Evolutionary conservation across 2,888 invertebrate species (phyloP).

Genomic region (Pseudococcus longispinus): DNA sequence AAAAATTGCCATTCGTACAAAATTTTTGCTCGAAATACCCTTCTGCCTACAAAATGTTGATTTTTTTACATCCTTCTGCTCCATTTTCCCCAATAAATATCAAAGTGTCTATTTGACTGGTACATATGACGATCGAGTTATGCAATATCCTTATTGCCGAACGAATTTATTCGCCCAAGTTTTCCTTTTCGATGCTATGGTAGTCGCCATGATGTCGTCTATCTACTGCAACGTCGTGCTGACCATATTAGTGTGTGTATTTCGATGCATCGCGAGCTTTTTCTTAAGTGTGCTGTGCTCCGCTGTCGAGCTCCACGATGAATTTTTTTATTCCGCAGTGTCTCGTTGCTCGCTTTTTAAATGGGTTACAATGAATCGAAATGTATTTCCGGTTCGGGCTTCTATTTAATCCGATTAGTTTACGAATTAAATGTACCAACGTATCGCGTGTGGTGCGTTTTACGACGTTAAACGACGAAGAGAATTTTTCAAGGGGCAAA

Average conservation of each 20-base stretch:
- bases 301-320: too few relatives aligned
- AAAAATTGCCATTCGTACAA: not conserved
- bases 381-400: not conserved
- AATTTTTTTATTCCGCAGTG: not conserved
- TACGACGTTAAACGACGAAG: too few relatives aligned
- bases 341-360: not conserved
- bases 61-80: not conserved
- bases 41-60: not conserved
- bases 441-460: too few relatives aligned
- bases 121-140: not conserved
- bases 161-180: too few relatives aligned
- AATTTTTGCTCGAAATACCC: not conserved
- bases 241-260: too few relatives aligned
- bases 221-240: not conserved
- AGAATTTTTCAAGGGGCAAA: too few relatives aligned
- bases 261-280: too few relatives aligned
- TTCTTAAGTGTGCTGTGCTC: too few relatives aligned
- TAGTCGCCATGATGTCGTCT: conserved; percentile 1
- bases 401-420: too few relatives aligned
- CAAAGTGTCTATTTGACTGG: not conserved
- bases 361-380: not conserved
- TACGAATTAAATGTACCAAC: too few relatives aligned
- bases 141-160: not conserved
- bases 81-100: not conserved
- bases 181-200: not conserved